phyloP scores from a whole-genome alignment of 2,888 invertebrate genomes.

The Acrocyrtus sp. region DNA sequence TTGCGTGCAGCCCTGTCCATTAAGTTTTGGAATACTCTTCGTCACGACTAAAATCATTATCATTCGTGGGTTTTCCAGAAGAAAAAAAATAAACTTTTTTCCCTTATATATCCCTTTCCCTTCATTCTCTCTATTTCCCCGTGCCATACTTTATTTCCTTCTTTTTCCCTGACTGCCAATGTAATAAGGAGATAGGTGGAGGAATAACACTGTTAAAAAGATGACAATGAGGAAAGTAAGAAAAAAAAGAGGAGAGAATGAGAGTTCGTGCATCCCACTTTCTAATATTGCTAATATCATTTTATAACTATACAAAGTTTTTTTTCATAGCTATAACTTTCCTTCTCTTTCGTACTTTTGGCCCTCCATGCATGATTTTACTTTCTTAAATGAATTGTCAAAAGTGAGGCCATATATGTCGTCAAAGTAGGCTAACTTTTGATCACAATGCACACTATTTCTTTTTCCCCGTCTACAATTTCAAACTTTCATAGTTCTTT shows the following conservation, averaged over 20 bases:
- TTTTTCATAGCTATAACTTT: no score
- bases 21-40: conserved; percentile 48
- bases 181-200: conserved; percentile 11
- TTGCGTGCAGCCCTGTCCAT: conserved; percentile 49
- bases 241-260: not conserved
- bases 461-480: no score
- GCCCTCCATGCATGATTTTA: no score
- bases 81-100: conserved; percentile 32
- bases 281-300: not conserved
- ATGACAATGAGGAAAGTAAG: not conserved
- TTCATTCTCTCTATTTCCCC: not conserved
- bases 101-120: conserved; percentile 1
- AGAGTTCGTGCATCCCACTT: not conserved
- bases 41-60: conserved; percentile 51
- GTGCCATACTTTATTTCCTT: not conserved
- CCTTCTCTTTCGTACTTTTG: no score
- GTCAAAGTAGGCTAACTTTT: no score
- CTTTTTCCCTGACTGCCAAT: conserved; percentile 15
- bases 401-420: not conserved
- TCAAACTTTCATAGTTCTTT: no score
- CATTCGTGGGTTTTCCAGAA: conserved; percentile 39
- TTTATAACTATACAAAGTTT: not conserved
- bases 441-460: no score
- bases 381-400: not conserved
- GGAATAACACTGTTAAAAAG: not conserved